phyloP scores from a whole-genome alignment of 2,888 invertebrate genomes.

The Dimorphilus gyrociliatus region DNA sequence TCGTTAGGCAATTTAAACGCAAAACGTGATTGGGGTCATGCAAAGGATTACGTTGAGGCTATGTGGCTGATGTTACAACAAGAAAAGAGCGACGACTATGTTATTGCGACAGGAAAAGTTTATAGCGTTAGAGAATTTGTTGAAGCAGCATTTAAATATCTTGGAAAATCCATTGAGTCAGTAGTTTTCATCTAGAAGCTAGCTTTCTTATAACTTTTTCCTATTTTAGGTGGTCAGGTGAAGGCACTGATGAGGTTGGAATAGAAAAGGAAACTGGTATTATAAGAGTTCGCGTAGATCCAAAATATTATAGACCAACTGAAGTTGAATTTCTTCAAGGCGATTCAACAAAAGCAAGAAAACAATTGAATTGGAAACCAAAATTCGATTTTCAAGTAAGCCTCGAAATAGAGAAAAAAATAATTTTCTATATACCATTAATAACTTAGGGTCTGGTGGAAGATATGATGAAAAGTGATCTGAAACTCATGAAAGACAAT shows the following conservation, averaged over 20 bases:
- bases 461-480: conserved; percentile 84
- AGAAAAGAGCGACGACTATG: conserved; percentile 77
- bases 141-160: conserved; percentile 66
- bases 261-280: conserved; percentile 53
- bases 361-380: conserved; percentile 70
- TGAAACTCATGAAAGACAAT: conserved; percentile 73
- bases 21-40: conserved; percentile 82
- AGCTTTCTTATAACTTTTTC: conserved; percentile 1
- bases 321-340: conserved; percentile 88
- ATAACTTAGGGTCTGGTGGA: conserved; percentile 56
- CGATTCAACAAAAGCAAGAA: conserved; percentile 77
- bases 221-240: conserved; percentile 59
- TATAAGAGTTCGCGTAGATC: conserved; percentile 69
- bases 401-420: conserved; percentile 4
- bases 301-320: conserved; percentile 87
- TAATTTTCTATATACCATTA: conserved; percentile 4
- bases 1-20: conserved; percentile 90
- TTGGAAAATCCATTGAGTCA: conserved; percentile 54
- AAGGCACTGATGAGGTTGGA: conserved; percentile 64
- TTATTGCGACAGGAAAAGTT: conserved; percentile 84
- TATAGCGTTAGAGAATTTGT: conserved; percentile 94
- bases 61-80: conserved; percentile 99
- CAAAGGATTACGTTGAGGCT: conserved; percentile 84
- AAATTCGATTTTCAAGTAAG: conserved; percentile 53
- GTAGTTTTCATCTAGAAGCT: no score